These are phyloP conservation scores for Caenorhabditis panamensis DNA, from an alignment of 2,888 invertebrate genomes.

Conservation along the genomic window DNA sequence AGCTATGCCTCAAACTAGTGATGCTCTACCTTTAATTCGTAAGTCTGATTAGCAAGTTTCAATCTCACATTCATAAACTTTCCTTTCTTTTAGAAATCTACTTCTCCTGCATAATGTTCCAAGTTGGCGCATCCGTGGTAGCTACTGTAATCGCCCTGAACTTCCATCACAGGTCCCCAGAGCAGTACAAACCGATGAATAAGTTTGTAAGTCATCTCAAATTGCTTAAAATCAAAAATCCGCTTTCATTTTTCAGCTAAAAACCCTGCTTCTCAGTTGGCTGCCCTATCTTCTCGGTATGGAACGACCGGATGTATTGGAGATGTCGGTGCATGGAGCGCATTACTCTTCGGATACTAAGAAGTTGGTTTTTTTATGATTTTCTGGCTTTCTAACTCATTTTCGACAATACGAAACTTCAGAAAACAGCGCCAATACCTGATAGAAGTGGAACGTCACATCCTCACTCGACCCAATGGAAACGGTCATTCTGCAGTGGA, in stretches of 20 bases:
- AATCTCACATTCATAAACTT: conserved; percentile 61
- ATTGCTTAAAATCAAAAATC: neutral
- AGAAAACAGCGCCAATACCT: conserved; percentile 60
- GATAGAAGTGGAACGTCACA: conserved; percentile 58
- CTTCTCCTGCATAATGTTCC: conserved; percentile 80
- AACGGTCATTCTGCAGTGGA: conserved; percentile 53
- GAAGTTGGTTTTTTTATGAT: conserved; percentile 23
- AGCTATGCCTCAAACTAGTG: conserved; percentile 98
- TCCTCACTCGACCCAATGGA: conserved; percentile 48
- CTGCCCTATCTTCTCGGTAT: conserved; percentile 76
- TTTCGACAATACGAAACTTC: no score
- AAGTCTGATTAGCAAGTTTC: conserved; percentile 1
- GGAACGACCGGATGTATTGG: conserved; percentile 71
- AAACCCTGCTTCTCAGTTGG: conserved; percentile 75
- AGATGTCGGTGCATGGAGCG: conserved; percentile 50
- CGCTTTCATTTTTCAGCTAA: conserved; percentile 64
- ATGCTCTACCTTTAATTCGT: conserved; percentile 93
- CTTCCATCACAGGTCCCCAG: conserved; percentile 84
- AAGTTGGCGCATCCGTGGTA: conserved; percentile 80
- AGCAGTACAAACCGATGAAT: conserved; percentile 79
- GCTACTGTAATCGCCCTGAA: conserved; percentile 83
- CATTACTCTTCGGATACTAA: conserved; percentile 51
- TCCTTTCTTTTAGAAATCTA: conserved; percentile 75
- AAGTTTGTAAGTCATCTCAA: conserved; percentile 61
- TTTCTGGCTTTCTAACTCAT: no score